Evolutionary conservation across 2,888 invertebrate species (phyloP), one percentile per base, ranked within the genome.

Genomic region (Drosophila cyrtoloma): DNA sequence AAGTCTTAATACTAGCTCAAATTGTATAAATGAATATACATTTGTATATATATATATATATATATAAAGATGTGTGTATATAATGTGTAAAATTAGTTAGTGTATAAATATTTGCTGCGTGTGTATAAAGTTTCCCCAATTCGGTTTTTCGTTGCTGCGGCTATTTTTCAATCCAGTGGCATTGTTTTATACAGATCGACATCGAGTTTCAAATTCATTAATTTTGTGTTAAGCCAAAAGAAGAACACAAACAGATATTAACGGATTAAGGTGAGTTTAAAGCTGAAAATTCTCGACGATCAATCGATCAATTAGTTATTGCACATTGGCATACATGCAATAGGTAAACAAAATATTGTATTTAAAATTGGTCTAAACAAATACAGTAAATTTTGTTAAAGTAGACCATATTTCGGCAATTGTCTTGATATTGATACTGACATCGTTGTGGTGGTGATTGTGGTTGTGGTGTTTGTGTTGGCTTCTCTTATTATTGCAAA

Each of bases 321-420:
- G 77, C 77, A 77, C 62, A 84, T 50, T 58, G 73, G 57, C 56
- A 70, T 35, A 28, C 53, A 64, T 51, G 55, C 57, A 69, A 68
- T 58, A 61, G 12, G 39, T 12, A 32, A 28, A 22, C 14, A 65
- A 69, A 71, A 56, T 59, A 51, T 50, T 56, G 47, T 14, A 37
- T 56, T 32, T 71, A 70, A 84, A 82, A 69, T 77, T 73, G 52
- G 12, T 59, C 82, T 82, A 86, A 77, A 77, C 56, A 67, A 66
- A 75, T 73, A 28, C 35, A 10, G 51, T 9, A 16, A 57, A 51
- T n/a, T 62, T 52, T 50, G 64, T 62, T 47, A 30, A 44, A 33
- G 28, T 26, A 5, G 2, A 35, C 10, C 28, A 55, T 56, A 60
- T 51, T 53, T 55, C n/a, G 37, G 22, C 47, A 47, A 50, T 60